A percentile compares a stretch with the other conserved stretches of the same genome.
These are phyloP conservation scores for Catalaphyllia jardinei DNA, from an alignment of 64 coral and sea anemone species.

Conservation along the genomic window DNA sequence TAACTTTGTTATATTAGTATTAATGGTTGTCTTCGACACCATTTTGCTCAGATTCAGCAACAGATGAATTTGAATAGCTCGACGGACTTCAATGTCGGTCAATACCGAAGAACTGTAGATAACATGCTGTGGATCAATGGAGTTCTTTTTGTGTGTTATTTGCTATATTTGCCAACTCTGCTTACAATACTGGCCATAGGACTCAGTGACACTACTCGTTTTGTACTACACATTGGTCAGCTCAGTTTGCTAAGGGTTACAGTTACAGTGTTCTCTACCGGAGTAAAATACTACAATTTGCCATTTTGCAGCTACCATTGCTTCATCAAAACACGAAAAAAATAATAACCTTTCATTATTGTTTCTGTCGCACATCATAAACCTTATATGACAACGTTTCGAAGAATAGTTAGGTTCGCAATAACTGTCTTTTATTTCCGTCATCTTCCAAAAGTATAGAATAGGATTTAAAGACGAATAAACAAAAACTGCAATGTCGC, in stretches of 20 bases:
- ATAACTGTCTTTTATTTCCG: constrained; percentile 25
- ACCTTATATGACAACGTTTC: too few relatives aligned
- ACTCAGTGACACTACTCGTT: not conserved
- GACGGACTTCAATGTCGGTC: not conserved
- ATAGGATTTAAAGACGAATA: not conserved
- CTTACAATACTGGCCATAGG: not conserved
- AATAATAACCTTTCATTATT: too few relatives aligned
- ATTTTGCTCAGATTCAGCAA: too few relatives aligned
- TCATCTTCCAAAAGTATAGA: not conserved
- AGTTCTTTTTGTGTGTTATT: not conserved
- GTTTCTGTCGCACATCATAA: too few relatives aligned
- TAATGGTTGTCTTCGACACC: too few relatives aligned
- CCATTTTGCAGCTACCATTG: too few relatives aligned
- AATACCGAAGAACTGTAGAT: not conserved
- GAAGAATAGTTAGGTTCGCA: not conserved
- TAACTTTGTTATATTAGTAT: too few relatives aligned
- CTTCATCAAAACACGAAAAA: too few relatives aligned
- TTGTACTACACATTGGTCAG: not conserved
- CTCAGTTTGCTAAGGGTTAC: too few relatives aligned
- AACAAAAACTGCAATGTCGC: not conserved
- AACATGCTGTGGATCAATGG: constrained; percentile 1
- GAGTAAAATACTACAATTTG: too few relatives aligned
- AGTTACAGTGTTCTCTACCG: too few relatives aligned
- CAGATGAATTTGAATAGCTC: too few relatives aligned
- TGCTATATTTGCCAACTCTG: not conserved